Base-by-base conservation (phyloP, 2,797 vertebrate species). In the Clarias pachynema region DNA sequence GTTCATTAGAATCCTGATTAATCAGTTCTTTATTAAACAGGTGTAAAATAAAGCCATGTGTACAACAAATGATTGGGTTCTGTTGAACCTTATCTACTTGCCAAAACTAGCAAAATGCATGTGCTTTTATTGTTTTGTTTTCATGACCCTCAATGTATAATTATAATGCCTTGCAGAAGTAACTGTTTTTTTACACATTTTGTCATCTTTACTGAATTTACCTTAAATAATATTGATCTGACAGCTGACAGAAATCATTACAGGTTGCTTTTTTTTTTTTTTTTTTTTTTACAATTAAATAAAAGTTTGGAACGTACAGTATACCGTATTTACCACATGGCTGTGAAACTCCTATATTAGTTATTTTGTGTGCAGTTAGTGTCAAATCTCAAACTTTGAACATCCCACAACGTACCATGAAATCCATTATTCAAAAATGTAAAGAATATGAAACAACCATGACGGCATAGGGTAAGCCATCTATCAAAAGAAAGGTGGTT, bases 1-100 rank as follows among this genome's bases (percentile, higher is more conserved):
- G 79, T 31, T 85, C 83, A 89, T 83, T 88, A 83, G 80, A 84
- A 53, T 70, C 63, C 24, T 20, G 87, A 86, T 78, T 91, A 91
- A 72, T n/a, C 37, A 40, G 89, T 88, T 87, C 93, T 93, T 94
- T 95, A 94, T 95, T 95, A 93, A 94, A 93, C 73, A 85, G 86
- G 89, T 90, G 87, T 80, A 92, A 77, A 78, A 40, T 53, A 66
- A 49, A 78, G 31, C 26, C 29, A 26, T 7, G 20, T 72, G 22
- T 44, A 72, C 69, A 72, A 49, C 37, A 56, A 26, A 29, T 44
- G 9, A 1, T 44, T 44, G 44, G 44, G 44, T 9, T 26, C 40
- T 16, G 6, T n/a, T 73, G 40, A n/a, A 53, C 49, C 14, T 7
- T 4, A 29, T 29, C 15, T 29, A n/a, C 69, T 5, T 72, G 12